Conservation (phyloP, 1,140 invertebrate genomes). For the Ceratina japonica region DNA sequence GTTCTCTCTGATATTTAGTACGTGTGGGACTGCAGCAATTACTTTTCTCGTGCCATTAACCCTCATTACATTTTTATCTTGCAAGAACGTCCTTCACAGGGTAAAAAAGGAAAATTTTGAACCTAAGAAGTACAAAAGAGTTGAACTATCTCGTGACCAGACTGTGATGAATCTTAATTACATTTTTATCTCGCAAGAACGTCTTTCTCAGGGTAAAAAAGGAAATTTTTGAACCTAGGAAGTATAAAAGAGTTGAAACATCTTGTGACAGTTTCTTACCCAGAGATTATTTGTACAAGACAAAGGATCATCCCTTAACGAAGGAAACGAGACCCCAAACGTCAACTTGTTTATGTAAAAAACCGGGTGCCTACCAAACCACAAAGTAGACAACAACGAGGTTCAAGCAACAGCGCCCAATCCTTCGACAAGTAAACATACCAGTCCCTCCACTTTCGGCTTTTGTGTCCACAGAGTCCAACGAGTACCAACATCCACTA, state of each 20-base stretch:
- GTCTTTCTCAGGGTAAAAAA: too few relatives aligned
- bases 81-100: too few relatives aligned
- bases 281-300: not conserved
- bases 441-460: not conserved
- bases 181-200: too few relatives aligned
- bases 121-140: too few relatives aligned
- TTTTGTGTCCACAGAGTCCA: not conserved
- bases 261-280: not conserved
- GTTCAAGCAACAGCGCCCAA: not conserved
- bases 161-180: too few relatives aligned
- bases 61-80: too few relatives aligned
- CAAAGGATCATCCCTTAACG: not conserved
- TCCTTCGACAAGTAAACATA: not conserved
- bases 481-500: not conserved
- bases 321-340: not conserved
- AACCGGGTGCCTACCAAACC: not conserved
- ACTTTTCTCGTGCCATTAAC: not conserved
- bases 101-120: too few relatives aligned
- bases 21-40: not conserved
- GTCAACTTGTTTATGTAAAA: not conserved
- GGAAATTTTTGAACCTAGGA: too few relatives aligned
- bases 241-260: too few relatives aligned
- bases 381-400: not conserved
- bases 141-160: not conserved
- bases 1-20: constrained; percentile 26